Conservation (phyloP, 1,140 invertebrate species). For the Geopemphigus sp. region DNA sequence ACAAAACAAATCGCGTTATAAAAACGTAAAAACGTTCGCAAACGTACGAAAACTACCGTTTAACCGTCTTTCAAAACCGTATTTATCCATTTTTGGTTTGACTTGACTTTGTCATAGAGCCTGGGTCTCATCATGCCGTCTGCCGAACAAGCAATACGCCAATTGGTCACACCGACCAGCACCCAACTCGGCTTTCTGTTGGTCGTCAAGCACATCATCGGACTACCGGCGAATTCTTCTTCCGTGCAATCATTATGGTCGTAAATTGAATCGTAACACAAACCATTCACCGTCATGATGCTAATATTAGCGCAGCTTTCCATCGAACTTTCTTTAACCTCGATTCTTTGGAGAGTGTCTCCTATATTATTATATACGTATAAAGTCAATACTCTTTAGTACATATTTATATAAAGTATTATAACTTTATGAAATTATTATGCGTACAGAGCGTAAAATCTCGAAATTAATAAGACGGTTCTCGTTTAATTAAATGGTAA, state of each 20-base stretch:
- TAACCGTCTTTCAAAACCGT: slow-evolving; percentile 51
- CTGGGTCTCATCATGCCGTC: slow-evolving; percentile 71
- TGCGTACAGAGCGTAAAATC: too few relatives aligned
- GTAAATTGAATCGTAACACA: slow-evolving; percentile 77
- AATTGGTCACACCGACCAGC: slow-evolving; percentile 71
- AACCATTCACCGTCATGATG: slow-evolving; percentile 74
- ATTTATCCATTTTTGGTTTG: slow-evolving; percentile 77
- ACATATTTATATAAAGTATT: neutral
- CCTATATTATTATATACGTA: slow-evolving; percentile 53
- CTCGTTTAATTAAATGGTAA: too few relatives aligned
- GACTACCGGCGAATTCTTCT: slow-evolving; percentile 82
- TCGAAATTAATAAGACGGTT: too few relatives aligned
- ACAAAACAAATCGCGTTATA: slow-evolving; percentile 1
- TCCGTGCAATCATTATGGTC: slow-evolving; percentile 80
- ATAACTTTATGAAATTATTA: too few relatives aligned
- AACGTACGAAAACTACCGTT: neutral
- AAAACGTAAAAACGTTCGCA: neutral
- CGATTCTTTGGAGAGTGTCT: slow-evolving; percentile 74
- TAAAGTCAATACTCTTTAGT: neutral
- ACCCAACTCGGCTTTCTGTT: slow-evolving; percentile 66
- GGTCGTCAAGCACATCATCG: slow-evolving; percentile 71
- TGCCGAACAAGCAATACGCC: slow-evolving; percentile 75
- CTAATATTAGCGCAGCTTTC: slow-evolving; percentile 79
- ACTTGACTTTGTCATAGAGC: slow-evolving; percentile 76
- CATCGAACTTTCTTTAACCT: slow-evolving; percentile 71